Evolutionary conservation across 2,113 vertebrate genomes (phyloP).

Genomic region (Dendropsophus ebraccatus): DNA sequence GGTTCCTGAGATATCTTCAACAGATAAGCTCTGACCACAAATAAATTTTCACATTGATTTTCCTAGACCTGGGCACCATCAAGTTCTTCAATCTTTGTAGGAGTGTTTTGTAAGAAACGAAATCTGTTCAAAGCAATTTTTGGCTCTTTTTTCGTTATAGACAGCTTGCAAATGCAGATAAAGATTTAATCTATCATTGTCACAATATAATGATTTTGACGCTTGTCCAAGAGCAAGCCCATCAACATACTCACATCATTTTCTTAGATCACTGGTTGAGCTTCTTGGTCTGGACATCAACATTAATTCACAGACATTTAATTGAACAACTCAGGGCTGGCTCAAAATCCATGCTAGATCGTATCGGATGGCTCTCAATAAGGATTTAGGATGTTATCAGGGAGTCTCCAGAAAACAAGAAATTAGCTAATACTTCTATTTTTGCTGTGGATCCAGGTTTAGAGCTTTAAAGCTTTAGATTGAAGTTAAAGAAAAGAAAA

Average conservation of each 20-base stretch:
- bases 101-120: slow-evolving; percentile 36
- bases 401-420: slow-evolving; percentile 4
- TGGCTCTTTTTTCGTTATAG: slow-evolving; percentile 25
- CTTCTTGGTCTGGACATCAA: slow-evolving; percentile 20
- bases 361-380: neutral
- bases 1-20: neutral
- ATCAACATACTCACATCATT: slow-evolving; percentile 38
- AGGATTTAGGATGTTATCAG: slow-evolving; percentile 6
- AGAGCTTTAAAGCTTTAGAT: slow-evolving; percentile 6
- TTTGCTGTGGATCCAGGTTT: neutral
- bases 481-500: slow-evolving; percentile 4
- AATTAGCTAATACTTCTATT: slow-evolving; percentile 40
- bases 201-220: slow-evolving; percentile 52
- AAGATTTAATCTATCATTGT: slow-evolving; percentile 46
- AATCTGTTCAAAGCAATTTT: slow-evolving; percentile 52
- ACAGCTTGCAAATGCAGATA: slow-evolving; percentile 46
- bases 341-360: slow-evolving; percentile 23
- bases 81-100: slow-evolving; percentile 32
- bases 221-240: slow-evolving; percentile 39
- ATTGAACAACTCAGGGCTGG: slow-evolving; percentile 26
- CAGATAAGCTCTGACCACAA: slow-evolving; percentile 27
- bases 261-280: slow-evolving; percentile 27
- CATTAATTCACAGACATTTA: neutral
- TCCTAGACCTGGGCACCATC: slow-evolving; percentile 12
- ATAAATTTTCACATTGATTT: slow-evolving; percentile 41